Base-by-base conservation (phyloP, 1,140 invertebrate genomes). In the Bombus soroeensis region DNA sequence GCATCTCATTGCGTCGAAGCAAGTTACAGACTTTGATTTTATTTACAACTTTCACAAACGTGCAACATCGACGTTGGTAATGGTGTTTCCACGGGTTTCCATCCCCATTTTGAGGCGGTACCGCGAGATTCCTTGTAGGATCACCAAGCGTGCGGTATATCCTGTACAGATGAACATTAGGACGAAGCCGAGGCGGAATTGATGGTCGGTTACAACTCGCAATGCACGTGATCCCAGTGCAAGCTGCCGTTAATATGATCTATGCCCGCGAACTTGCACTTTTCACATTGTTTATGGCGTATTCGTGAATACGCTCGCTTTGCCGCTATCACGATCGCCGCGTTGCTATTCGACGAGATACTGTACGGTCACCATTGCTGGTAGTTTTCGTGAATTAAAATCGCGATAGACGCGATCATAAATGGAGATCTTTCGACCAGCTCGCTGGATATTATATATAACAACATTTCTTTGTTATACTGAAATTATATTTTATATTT, bases 141-240 rank as follows among this genome's bases (percentile, higher is more conserved):
- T 81, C 79, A 9, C 10, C 37, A 59, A 43, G 76, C 66, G 15
- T 37, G 22, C 68, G 8, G 22, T 13, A 47, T 81, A 68, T 82
- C n/a, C 32, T 43, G 25, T 68, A 68, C 73, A 74, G 81, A 81
- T 71, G 81, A 64, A 83, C 87, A 64, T 77, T 81, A 80, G 81
- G 68, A 59, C 34, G 53, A 75, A 37, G 70, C 6, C 72, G 78
- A 88, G 66, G 53, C 82, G 22, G 47, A 62, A 89, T 88, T 82
- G 88, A 89, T 89, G 87, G 88, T 89, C 88, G 83, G 70, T 57
- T 70, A 32, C 32, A 66, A 43, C 77, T 62, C 76, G 28, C 71
- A 77, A 85, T 85, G 47, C 47, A 53, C 47, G 47, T 22, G 47
- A 53, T 59, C 43, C 72, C 37, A 62, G 59, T 22, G 37, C 72